Evolutionary conservation across 2,797 vertebrate species (phyloP).

Genomic region (Garrulus glandarius): DNA sequence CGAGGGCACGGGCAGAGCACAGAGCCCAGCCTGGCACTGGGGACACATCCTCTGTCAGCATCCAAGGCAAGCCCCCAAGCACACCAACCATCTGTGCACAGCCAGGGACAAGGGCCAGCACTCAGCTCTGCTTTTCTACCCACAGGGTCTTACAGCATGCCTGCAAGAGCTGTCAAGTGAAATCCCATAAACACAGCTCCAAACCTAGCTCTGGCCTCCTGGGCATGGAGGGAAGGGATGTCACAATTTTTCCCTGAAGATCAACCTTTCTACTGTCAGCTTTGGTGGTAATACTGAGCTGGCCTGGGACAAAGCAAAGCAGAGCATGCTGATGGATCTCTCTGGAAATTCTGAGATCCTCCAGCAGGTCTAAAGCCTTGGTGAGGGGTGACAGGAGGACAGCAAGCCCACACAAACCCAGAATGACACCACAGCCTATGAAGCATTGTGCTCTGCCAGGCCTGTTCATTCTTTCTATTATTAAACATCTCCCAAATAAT

Average conservation of each 20-base stretch:
- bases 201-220: neutral
- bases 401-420: neutral
- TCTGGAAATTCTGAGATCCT: neutral
- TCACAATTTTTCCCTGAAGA: neutral
- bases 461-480: neutral
- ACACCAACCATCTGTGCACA: neutral
- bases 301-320: neutral
- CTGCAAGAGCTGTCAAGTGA: neutral
- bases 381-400: neutral
- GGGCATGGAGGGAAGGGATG: neutral
- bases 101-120: neutral
- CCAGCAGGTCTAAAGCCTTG: neutral
- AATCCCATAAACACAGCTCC: neutral
- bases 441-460: neutral
- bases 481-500: neutral
- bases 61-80: neutral
- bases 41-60: neutral
- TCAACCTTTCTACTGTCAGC: neutral
- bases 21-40: neutral
- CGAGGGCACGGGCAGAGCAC: neutral
- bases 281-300: neutral
- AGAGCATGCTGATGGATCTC: neutral
- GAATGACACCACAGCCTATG: neutral
- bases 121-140: neutral
- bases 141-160: neutral